Conservation (phyloP, 2,113 vertebrate genomes). For the Actenoides hombroni region DNA sequence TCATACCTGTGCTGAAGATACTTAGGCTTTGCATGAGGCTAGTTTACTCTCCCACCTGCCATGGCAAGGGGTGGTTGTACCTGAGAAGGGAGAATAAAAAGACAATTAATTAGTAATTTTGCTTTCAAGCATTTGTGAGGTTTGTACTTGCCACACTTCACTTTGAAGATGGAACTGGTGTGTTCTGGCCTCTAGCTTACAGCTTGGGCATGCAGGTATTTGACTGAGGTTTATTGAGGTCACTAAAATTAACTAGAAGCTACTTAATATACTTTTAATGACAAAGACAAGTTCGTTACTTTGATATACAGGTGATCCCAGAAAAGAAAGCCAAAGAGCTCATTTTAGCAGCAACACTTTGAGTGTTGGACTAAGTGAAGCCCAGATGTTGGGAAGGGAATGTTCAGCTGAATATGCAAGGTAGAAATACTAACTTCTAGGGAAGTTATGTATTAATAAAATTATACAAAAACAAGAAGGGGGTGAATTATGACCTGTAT, state of each 20-base stretch:
- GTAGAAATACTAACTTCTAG: neutral
- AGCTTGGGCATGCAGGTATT: too few relatives aligned
- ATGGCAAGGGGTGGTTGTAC: too few relatives aligned
- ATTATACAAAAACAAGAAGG: neutral
- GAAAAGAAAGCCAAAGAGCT: neutral
- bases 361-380: neutral
- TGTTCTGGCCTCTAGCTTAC: too few relatives aligned
- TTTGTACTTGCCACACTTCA: too few relatives aligned
- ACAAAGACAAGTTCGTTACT: neutral
- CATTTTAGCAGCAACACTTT: neutral
- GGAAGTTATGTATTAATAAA: neutral
- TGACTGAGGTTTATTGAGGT: too few relatives aligned
- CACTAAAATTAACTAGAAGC: too few relatives aligned
- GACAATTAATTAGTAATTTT: too few relatives aligned
- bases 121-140: too few relatives aligned
- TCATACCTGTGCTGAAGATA: rapidly evolving
- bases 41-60: too few relatives aligned
- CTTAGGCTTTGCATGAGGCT: neutral
- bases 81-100: too few relatives aligned
- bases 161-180: too few relatives aligned
- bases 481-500: neutral
- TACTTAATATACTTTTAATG: too few relatives aligned
- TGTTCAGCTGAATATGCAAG: neutral
- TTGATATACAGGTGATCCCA: neutral
- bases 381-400: neutral